Conservation (phyloP, 2,797 vertebrate species). For the Pipistrellus pygmaeus region DNA sequence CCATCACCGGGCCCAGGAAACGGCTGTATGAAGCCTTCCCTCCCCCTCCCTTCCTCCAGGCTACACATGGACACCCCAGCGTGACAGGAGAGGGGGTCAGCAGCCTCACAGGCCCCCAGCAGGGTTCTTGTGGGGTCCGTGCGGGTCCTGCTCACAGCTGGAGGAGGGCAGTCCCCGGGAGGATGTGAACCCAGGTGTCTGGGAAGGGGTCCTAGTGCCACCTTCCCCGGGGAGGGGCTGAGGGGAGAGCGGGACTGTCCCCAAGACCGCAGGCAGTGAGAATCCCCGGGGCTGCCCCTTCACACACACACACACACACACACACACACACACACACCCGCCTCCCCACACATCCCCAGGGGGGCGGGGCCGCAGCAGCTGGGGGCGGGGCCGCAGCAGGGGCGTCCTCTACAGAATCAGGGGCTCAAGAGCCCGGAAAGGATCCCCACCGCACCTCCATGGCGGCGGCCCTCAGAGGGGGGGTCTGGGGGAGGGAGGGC, state of each 20-base stretch:
- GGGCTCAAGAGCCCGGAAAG: background rate
- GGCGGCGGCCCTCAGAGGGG: background rate
- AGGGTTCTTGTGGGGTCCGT: background rate
- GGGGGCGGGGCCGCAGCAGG: no score
- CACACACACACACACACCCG: no score
- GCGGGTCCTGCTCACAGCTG: no score
- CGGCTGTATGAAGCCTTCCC: background rate
- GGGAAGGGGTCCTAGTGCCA: background rate
- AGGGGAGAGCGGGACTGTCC: background rate
- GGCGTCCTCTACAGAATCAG: background rate
- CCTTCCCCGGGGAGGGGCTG: background rate
- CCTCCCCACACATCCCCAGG: background rate
- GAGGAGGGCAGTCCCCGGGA: background rate
- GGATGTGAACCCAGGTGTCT: background rate
- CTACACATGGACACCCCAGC: background rate
- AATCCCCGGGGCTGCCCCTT: background rate
- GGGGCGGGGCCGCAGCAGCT: background rate
- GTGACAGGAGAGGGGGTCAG: accelerated
- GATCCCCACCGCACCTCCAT: no score
- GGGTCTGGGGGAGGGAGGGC: background rate
- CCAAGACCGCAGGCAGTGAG: background rate
- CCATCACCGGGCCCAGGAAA: background rate
- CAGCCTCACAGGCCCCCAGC: background rate
- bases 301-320: no score
- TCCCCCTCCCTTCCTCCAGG: background rate